Percentiles rank a stretch among this genome's conserved stretches.
phyloP scores from a whole-genome alignment of 2,888 invertebrate species.

The Osedax frankpressi region DNA sequence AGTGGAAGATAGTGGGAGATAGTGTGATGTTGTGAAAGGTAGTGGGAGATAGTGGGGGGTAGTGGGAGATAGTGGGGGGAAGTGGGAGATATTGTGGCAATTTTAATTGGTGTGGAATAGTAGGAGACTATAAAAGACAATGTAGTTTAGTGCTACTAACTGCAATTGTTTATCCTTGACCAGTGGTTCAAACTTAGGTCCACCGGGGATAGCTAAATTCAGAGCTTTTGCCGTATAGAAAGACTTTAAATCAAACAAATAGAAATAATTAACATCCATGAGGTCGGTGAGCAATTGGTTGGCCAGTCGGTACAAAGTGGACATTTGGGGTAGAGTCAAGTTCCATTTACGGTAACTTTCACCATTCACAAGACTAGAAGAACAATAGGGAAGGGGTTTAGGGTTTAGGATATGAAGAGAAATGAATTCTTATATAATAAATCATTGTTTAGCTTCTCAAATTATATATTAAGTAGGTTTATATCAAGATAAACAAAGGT shows the following conservation, averaged over 20 bases:
- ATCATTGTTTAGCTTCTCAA: too few species aligned
- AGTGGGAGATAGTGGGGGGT: too few species aligned
- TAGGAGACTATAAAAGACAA: not conserved
- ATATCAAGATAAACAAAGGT: too few species aligned
- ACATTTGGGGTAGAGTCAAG: conserved; percentile 86
- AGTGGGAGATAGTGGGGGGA: not conserved
- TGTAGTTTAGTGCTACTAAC: conserved; percentile 49
- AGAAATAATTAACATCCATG: conserved; percentile 96
- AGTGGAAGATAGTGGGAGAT: too few species aligned
- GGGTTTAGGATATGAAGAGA: too few species aligned
- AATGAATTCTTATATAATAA: too few species aligned
- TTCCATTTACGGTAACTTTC: conserved; percentile 94
- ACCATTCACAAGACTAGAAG: conserved; percentile 78
- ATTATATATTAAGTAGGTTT: too few species aligned
- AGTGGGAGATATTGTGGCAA: too few species aligned
- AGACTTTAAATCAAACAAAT: conserved; percentile 94
- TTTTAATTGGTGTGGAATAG: too few species aligned
- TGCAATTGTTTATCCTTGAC: conserved; percentile 93
- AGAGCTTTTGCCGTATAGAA: conserved; percentile 99
- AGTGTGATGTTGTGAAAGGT: too few species aligned
- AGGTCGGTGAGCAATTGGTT: conserved; percentile 94
- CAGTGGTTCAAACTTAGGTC: conserved; percentile 96
- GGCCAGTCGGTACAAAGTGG: conserved; percentile 87
- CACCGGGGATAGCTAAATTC: conserved; percentile 98
- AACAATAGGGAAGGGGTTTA: too few species aligned